These are phyloP conservation scores for Pseudopodoces humilis DNA, from an alignment of 2,113 vertebrate genomes.

Conservation along the genomic window DNA sequence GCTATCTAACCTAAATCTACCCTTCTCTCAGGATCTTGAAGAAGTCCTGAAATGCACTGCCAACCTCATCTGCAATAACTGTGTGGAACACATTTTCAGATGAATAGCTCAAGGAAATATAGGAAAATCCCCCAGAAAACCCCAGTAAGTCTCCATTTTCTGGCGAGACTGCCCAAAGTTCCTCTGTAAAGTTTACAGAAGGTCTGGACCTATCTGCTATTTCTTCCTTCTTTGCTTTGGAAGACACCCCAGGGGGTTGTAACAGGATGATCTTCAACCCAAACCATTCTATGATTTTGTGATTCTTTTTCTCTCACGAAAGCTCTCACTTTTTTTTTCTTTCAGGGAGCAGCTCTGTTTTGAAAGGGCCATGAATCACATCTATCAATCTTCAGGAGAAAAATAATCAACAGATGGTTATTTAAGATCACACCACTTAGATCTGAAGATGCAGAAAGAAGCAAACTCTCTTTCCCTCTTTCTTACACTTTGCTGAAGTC, in stretches of 20 bases:
- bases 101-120: neutral
- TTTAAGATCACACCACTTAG: neutral
- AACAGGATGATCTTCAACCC: neutral
- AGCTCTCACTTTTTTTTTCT: neutral
- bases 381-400: neutral
- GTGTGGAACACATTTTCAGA: neutral
- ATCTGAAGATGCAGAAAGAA: neutral
- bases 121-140: neutral
- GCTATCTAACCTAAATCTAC: neutral
- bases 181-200: neutral
- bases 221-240: neutral
- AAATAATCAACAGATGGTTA: constrained; percentile 41
- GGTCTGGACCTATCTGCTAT: neutral
- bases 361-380: constrained; percentile 10
- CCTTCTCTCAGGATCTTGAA: neutral
- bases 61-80: neutral
- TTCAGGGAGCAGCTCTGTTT: neutral
- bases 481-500: neutral
- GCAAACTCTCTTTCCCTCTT: neutral
- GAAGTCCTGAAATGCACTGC: neutral
- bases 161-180: neutral
- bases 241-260: neutral
- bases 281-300: neutral
- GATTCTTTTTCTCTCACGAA: neutral
- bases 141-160: neutral